Base-by-base conservation (phyloP, 2,888 invertebrate species). In the Drosophila neotestacea region DNA sequence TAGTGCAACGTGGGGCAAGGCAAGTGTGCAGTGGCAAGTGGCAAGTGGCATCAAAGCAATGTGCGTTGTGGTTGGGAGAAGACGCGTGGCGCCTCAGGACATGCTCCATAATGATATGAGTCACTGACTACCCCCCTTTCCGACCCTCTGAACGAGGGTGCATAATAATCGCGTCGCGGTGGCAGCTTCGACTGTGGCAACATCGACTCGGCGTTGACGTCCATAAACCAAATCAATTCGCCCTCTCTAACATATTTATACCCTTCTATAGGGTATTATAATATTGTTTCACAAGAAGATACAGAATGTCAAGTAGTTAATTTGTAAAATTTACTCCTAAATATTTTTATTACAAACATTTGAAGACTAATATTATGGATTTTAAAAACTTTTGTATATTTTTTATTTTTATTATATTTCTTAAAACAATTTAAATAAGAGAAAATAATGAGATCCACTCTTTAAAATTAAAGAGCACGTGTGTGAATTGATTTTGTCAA, bases 201-300 rank as follows among this genome's bases (percentile, higher is more conserved):
- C 27, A 28, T 44, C 44, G 44, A 46, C 28, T 6, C 62, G 56
- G 70, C 86, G 84, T 83, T 84, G 88, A 85, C 80, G 88, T 88
- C 72, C 88, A 86, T 86, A 88, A 85, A 85, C 66, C 84, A 85
- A 85, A 85, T 88, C 84, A 85, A 88, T 86, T 88, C 84, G 74
- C 58, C 28, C 9, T 44, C 55, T 44, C 13, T n/a, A 27, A 55
- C 55, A 55, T 36, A 22, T 50, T 2, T 1, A 6, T 22, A 27
- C 41, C 32, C 41, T 54, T 2, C 10, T 28, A 1, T 11, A 36
- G n/a, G 22, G 7, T 27, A 27, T 9, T 22, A 1, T 6, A n/a
- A 27, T 22, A 22, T 32, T 32, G 32, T 32, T 0, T 32, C 7
- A 32, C 9, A 1, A 32, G 9, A 6, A 7, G 32, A 22, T 22